Evolutionary conservation across 2,113 vertebrate species (phyloP), one percentile per base, ranked within the genome.

Genomic region (Hippocampus zosterae): DNA sequence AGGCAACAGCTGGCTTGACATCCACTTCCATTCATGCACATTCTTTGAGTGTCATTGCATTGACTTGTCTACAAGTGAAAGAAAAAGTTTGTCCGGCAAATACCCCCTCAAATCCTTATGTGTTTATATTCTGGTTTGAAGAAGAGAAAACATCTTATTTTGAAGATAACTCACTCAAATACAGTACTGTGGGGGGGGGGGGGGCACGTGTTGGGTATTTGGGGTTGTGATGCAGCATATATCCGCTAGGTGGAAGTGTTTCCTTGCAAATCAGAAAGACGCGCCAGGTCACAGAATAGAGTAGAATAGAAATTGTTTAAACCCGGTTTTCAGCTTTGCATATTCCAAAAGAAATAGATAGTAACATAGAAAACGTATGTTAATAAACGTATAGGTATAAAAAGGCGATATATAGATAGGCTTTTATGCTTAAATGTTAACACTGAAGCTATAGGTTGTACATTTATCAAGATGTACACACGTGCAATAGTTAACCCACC

Each of bases 1-100:
- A 62, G 46, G 73, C 70, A 77, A 69, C 86, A 87, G 85, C 81
- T 90, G 87, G 77, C 71, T 68, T 73, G 69, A 73, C 37, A 48
- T 63, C 71, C 64, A 57, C 12, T 27, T 25, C 13, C 55, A 33
- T 37, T 27, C 9, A 71, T 68, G 52, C 61, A 27, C 33, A 41
- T 50, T 63, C 52, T 65, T 64, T 0, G 23, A 68, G 53, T 42
- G 60, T 1, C 64, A 67, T 61, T 77, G 52, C 59, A 59, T 19
- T 0, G 37, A 67, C 25, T 33, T 59, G n/a, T 37, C 11, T 19
- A 16, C 65, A 53, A 56, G 2, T 29, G 50, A 79, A 57, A 64
- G 65, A 62, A 46, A 64, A 3, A 16, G 5, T 65, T 50, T 56
- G 19, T 76, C 70, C 8, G 21, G 52, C 52, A 3, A 2, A 21